Evolutionary conservation across 2,888 invertebrate genomes (phyloP).

Genomic region (Lutraria lutraria): DNA sequence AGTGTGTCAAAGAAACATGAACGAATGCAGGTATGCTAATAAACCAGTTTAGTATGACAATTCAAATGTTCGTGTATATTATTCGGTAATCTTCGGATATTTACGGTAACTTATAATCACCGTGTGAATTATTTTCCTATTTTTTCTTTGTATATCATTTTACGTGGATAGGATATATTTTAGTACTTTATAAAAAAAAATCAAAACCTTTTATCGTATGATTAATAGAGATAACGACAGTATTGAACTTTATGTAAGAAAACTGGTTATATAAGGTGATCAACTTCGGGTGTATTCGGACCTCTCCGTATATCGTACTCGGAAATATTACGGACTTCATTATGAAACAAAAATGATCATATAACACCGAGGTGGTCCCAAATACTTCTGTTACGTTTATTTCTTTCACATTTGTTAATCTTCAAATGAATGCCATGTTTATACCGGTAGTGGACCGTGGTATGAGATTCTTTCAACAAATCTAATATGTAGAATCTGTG

Average conservation of each 20-base stretch:
- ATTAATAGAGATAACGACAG: too few species aligned
- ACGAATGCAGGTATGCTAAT: constrained; percentile 75
- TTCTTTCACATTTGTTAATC: not conserved
- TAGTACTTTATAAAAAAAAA: too few species aligned
- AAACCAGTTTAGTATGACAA: too few species aligned
- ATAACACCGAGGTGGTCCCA: not conserved
- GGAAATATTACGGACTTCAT: not conserved
- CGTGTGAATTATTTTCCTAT: too few species aligned
- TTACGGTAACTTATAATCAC: not conserved
- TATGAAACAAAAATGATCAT: not conserved
- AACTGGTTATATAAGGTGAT: not conserved
- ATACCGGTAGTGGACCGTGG: not conserved
- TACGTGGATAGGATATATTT: too few species aligned
- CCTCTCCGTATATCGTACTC: not conserved
- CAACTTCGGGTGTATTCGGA: not conserved
- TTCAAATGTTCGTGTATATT: not conserved
- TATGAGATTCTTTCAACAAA: not conserved
- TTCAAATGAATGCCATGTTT: not conserved
- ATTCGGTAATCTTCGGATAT: not conserved
- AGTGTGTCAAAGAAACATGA: constrained; percentile 76
- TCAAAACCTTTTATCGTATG: too few species aligned
- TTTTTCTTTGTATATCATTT: too few species aligned
- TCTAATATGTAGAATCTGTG: not conserved
- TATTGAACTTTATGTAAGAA: too few species aligned
- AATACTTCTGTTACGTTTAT: not conserved